These are phyloP conservation scores for Parascotia fuliginaria DNA, from an alignment of 2,888 invertebrate genomes.

Conservation along the genomic window DNA sequence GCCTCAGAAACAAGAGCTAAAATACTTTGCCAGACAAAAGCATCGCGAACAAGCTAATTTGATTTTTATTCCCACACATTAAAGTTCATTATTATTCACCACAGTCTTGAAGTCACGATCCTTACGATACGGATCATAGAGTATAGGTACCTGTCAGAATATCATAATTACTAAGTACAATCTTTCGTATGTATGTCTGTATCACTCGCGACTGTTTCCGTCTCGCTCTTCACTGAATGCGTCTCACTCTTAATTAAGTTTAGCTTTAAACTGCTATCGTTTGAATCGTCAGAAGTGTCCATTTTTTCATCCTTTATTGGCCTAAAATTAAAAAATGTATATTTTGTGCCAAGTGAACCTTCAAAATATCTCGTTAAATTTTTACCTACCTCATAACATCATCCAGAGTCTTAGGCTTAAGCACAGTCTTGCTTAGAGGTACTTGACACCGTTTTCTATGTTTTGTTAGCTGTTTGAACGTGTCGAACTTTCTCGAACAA, in stretches of 20 bases:
- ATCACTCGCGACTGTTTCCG: neutral
- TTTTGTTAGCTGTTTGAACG: constrained; percentile 56
- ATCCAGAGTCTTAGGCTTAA: constrained; percentile 60
- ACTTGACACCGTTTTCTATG: constrained; percentile 63
- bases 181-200: neutral
- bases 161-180: constrained; percentile 4
- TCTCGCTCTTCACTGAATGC: neutral
- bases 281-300: constrained; percentile 7
- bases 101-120: too few species aligned
- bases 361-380: too few species aligned
- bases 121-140: too few species aligned
- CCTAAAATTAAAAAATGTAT: constrained; percentile 3
- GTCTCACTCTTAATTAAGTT: constrained; percentile 39
- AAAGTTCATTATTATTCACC: too few species aligned
- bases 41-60: too few species aligned
- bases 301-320: constrained; percentile 20
- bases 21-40: too few species aligned
- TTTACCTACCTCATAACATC: constrained; percentile 64
- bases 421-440: constrained; percentile 36
- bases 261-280: constrained; percentile 48
- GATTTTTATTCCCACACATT: too few species aligned
- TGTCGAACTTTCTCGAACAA: constrained; percentile 65
- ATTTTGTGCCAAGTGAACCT: neutral
- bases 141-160: too few species aligned
- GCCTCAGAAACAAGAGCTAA: too few species aligned